phyloP scores from a whole-genome alignment of 2,888 invertebrate species.

The Ptychoptera albimana region DNA sequence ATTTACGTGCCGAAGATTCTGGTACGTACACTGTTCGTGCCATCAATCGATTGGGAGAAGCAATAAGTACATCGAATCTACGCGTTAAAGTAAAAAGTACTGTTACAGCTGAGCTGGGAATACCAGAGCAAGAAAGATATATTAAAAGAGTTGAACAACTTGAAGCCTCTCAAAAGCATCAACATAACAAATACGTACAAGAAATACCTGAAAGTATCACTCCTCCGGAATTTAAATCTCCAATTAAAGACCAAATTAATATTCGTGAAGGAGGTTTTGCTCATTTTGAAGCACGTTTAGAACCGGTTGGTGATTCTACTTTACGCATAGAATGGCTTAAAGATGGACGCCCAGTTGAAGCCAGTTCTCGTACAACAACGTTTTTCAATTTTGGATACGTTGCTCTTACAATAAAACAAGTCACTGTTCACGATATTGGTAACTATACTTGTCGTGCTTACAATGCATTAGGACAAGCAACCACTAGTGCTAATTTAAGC shows the following conservation, averaged over 20 bases:
- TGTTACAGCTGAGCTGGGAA: constrained; percentile 74
- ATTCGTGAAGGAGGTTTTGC: constrained; percentile 87
- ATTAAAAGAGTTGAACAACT: constrained; percentile 84
- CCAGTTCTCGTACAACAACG: constrained; percentile 81
- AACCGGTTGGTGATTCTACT: constrained; percentile 82
- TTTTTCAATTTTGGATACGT: constrained; percentile 94
- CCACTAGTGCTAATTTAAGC: constrained; percentile 63
- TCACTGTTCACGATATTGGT: constrained; percentile 80
- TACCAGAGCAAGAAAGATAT: constrained; percentile 78
- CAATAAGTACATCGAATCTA: constrained; percentile 66
- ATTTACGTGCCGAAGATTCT: constrained; percentile 96
- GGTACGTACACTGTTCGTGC: constrained; percentile 88
- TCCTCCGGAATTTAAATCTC: constrained; percentile 76
- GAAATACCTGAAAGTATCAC: constrained; percentile 65
- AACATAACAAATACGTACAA: constrained; percentile 62
- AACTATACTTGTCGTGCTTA: constrained; percentile 77
- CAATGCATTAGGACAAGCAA: constrained; percentile 74
- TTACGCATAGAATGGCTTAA: constrained; percentile 86
- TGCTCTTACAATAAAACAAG: constrained; percentile 80
- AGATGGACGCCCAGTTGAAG: constrained; percentile 79
- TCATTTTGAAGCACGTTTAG: constrained; percentile 88
- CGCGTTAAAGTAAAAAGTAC: constrained; percentile 62
- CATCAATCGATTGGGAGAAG: constrained; percentile 80
- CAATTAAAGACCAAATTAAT: constrained; percentile 72
- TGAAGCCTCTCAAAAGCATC: constrained; percentile 73